Conservation (phyloP, 2,113 vertebrate species). For the Hemichromis elongatus region DNA sequence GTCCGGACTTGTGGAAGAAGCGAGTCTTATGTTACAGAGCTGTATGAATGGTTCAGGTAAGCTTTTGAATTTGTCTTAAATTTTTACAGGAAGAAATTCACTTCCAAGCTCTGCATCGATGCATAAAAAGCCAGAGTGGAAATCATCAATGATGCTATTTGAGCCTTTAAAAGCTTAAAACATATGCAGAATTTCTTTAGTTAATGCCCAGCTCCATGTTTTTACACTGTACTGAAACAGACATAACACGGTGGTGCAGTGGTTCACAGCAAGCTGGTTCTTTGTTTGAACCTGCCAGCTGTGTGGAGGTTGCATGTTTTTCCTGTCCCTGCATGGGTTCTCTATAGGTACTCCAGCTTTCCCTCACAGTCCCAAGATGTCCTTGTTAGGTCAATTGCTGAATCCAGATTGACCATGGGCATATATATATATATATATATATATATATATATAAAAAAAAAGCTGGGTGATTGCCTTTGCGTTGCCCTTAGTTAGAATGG, state of each 20-base stretch:
- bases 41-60: constrained; percentile 71
- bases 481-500: neutral
- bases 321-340: neutral
- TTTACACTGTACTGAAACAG: accelerated
- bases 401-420: neutral
- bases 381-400: neutral
- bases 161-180: neutral
- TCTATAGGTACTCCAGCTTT: neutral
- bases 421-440: too few species aligned
- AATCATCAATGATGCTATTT: neutral
- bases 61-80: neutral
- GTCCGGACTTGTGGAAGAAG: constrained; percentile 48
- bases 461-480: neutral
- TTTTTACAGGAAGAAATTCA: neutral
- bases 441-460: too few species aligned
- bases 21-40: constrained; percentile 61
- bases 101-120: neutral
- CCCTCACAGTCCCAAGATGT: neutral
- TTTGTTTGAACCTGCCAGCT: neutral
- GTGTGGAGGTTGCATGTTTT: neutral
- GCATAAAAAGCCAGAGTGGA: neutral
- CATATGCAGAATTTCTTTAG: neutral
- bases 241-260: neutral
- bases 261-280: neutral
- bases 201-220: neutral